These are phyloP conservation scores for Palythoa heliodiscus DNA, from an alignment of 92 coral and sea anemone species.

Conservation along the genomic window DNA sequence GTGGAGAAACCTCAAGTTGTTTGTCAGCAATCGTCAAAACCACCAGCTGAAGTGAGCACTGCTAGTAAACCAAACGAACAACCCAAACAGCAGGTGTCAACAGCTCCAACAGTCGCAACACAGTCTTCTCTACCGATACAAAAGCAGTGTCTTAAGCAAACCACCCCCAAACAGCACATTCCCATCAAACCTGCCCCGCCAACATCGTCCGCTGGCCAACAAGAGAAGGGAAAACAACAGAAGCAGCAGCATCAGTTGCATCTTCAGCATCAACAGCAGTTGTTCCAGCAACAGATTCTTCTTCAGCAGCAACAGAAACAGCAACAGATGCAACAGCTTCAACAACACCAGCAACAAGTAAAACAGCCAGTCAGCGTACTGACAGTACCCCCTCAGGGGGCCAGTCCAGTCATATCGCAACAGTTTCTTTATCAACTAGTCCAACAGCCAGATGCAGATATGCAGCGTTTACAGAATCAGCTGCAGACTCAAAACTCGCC, in stretches of 20 bases:
- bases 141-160: conserved; percentile 35
- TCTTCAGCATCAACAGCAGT: conserved; percentile 50
- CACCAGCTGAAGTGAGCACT: background rate
- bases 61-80: conserved; percentile 16
- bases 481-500: conserved; percentile 45
- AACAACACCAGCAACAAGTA: conserved; percentile 57
- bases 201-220: conserved; percentile 37
- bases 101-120: conserved; percentile 6
- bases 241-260: conserved; percentile 51
- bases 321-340: conserved; percentile 53
- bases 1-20: conserved; percentile 6
- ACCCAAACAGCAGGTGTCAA: conserved; percentile 9
- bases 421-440: conserved; percentile 66
- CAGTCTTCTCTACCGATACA: conserved; percentile 4
- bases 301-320: conserved; percentile 50
- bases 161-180: conserved; percentile 36
- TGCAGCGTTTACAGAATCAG: conserved; percentile 44
- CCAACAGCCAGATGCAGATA: conserved; percentile 62
- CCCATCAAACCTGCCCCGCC: conserved; percentile 45
- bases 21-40: background rate
- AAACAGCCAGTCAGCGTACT: conserved; percentile 65
- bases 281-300: conserved; percentile 44
- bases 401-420: conserved; percentile 39
- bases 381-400: conserved; percentile 58
- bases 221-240: conserved; percentile 38